A percentile compares a stretch with the other conserved stretches of the same genome.
These are phyloP conservation scores for Spea multiplicata DNA, from an alignment of 2,113 vertebrate genomes.

Conservation along the genomic window DNA sequence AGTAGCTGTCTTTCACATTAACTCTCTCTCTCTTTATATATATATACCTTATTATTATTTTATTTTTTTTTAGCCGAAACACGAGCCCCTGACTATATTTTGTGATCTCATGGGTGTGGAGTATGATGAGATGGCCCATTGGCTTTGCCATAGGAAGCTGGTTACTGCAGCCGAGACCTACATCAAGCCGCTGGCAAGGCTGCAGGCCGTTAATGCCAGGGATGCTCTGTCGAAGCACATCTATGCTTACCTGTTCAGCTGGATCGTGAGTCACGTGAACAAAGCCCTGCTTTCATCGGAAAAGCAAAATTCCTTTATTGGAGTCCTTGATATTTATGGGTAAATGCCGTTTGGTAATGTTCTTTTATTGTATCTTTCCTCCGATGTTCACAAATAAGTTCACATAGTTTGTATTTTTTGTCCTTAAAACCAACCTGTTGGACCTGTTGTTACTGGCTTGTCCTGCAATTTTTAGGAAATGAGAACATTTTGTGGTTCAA, in stretches of 20 bases:
- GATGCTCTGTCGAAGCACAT: constrained; percentile 96
- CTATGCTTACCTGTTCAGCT: constrained; percentile 95
- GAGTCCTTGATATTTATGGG: constrained; percentile 97
- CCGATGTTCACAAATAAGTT: too few relatives aligned
- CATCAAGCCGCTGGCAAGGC: constrained; percentile 87
- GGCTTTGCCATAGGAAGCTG: constrained; percentile 95
- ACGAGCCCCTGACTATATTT: constrained; percentile 83
- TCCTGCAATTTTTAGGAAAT: not conserved
- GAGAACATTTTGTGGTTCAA: too few relatives aligned
- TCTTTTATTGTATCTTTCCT: too few relatives aligned
- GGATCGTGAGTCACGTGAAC: constrained; percentile 96
- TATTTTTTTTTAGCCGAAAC: constrained; percentile 76
- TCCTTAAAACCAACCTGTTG: not conserved
- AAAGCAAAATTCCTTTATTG: constrained; percentile 96
- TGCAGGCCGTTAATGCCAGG: constrained; percentile 90
- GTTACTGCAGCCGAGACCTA: constrained; percentile 92
- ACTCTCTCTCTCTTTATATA: too few relatives aligned
- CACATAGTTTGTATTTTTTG: not conserved
- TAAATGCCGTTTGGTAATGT: constrained; percentile 55
- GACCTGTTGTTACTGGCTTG: too few relatives aligned
- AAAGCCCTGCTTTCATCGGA: constrained; percentile 83
- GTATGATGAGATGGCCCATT: constrained; percentile 94
- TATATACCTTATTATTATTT: not conserved
- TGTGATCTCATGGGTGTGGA: constrained; percentile 92
- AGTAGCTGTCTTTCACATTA: too few relatives aligned